Percentiles rank a stretch among this genome's conserved stretches.
Evolutionary conservation across 2,113 vertebrate species (phyloP).

Genomic region (Bothrops jararaca): DNA sequence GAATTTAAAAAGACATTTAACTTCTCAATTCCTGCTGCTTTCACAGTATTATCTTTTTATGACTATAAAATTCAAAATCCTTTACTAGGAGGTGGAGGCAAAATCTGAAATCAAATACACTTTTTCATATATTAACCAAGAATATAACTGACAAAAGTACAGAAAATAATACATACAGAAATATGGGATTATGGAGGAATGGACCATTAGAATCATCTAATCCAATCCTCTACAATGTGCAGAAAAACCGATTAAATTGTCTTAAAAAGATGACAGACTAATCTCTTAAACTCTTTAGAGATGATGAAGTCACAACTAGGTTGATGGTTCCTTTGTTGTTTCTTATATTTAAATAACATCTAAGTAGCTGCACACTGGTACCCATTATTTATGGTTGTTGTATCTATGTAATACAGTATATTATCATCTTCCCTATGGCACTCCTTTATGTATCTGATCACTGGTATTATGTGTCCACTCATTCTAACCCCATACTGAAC

Average conservation of each 20-base stretch:
- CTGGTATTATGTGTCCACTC: neutral
- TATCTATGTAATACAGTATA: neutral
- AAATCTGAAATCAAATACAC: constrained; percentile 57
- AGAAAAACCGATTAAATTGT: too few species aligned
- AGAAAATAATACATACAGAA: constrained; percentile 8
- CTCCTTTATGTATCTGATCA: neutral
- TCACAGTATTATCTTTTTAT: constrained; percentile 49
- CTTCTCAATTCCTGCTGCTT: constrained; percentile 55
- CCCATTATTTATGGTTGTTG: neutral
- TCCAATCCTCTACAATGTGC: too few species aligned
- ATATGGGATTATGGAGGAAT: neutral
- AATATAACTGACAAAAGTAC: constrained; percentile 35
- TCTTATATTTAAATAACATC: too few species aligned
- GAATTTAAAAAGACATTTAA: constrained; percentile 59
- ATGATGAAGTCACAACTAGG: too few species aligned
- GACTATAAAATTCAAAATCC: constrained; percentile 60
- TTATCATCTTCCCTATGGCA: neutral
- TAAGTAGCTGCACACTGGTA: neutral
- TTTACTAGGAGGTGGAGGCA: constrained; percentile 48
- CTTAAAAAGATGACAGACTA: too few species aligned
- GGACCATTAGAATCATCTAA: neutral
- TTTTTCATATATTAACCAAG: constrained; percentile 49
- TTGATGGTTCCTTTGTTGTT: too few species aligned
- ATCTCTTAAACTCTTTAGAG: too few species aligned
- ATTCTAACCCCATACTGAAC: neutral